These are phyloP conservation scores for Drosophila biarmipes DNA, from an alignment of 1,140 invertebrate species.

Conservation along the genomic window DNA sequence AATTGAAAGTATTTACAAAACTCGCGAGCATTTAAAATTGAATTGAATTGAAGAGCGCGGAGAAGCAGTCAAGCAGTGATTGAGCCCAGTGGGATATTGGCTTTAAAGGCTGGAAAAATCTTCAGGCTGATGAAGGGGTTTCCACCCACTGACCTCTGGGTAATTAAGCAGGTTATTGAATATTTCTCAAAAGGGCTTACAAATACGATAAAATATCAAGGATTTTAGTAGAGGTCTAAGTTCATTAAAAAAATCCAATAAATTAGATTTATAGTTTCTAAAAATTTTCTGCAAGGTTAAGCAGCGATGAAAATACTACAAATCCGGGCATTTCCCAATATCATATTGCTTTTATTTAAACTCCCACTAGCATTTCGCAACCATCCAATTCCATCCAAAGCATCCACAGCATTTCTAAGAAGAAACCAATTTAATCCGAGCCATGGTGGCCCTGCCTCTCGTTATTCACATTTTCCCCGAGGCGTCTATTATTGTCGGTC, in stretches of 20 bases:
- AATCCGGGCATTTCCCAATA: slow-evolving; percentile 1
- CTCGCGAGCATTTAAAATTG: slow-evolving; percentile 38
- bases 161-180: slow-evolving; percentile 36
- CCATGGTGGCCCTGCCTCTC: slow-evolving; percentile 14
- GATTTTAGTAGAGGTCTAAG: background rate
- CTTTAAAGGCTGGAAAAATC: slow-evolving; percentile 13
- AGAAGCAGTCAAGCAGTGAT: slow-evolving; percentile 28
- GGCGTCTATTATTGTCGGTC: slow-evolving; percentile 41
- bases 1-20: slow-evolving; percentile 61
- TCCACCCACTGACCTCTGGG: slow-evolving; percentile 23
- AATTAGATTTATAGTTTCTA: too few relatives aligned
- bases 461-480: background rate
- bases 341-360: slow-evolving; percentile 3
- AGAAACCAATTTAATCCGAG: slow-evolving; percentile 3
- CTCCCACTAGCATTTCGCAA: slow-evolving; percentile 2
- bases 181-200: background rate
- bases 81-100: slow-evolving; percentile 44
- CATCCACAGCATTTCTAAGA: slow-evolving; percentile 18
- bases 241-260: background rate
- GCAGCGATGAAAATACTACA: background rate
- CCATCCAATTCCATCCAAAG: slow-evolving; percentile 21
- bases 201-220: background rate
- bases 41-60: slow-evolving; percentile 16
- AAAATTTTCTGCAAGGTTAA: background rate
- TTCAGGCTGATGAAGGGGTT: slow-evolving; percentile 27